Conservation (phyloP, 1,140 invertebrate species). For the Sinella curviseta region DNA sequence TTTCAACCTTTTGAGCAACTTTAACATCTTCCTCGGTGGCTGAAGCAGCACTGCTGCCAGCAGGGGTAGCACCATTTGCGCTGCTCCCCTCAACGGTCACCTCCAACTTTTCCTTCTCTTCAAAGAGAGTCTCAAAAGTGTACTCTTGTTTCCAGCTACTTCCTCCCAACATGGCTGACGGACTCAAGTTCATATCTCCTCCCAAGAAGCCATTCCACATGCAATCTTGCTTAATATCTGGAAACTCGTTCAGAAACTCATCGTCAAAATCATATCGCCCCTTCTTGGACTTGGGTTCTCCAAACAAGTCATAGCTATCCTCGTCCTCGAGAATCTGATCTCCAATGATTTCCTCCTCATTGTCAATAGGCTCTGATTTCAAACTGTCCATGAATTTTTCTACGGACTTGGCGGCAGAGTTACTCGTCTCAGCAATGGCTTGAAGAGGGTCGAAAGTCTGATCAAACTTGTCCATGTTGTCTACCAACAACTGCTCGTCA, state of each 20-base stretch:
- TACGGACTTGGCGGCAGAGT: neutral
- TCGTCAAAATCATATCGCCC: conserved; percentile 20
- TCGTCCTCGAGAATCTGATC: neutral
- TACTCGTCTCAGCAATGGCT: neutral
- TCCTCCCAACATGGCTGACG: neutral
- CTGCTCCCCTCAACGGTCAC: neutral
- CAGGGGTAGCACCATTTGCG: neutral
- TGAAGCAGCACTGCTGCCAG: neutral
- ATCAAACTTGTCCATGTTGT: conserved; percentile 13
- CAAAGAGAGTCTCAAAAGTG: conserved; percentile 8
- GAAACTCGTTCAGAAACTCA: conserved; percentile 3
- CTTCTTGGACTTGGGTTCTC: conserved; percentile 1
- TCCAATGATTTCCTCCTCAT: neutral
- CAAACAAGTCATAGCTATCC: conserved; percentile 12
- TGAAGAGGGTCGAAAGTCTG: neutral
- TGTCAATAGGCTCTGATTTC: neutral
- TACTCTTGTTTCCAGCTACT: conserved; percentile 2
- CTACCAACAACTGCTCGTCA: conserved; percentile 11
- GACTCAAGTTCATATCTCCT: neutral
- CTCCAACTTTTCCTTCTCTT: neutral
- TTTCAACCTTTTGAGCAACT: neutral
- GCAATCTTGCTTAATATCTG: conserved; percentile 45
- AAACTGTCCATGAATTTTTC: conserved; percentile 8
- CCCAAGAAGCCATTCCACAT: conserved; percentile 44
- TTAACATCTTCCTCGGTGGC: neutral